Evolutionary conservation across 2,113 vertebrate species (phyloP).

Genomic region (Amia ocellicauda): DNA sequence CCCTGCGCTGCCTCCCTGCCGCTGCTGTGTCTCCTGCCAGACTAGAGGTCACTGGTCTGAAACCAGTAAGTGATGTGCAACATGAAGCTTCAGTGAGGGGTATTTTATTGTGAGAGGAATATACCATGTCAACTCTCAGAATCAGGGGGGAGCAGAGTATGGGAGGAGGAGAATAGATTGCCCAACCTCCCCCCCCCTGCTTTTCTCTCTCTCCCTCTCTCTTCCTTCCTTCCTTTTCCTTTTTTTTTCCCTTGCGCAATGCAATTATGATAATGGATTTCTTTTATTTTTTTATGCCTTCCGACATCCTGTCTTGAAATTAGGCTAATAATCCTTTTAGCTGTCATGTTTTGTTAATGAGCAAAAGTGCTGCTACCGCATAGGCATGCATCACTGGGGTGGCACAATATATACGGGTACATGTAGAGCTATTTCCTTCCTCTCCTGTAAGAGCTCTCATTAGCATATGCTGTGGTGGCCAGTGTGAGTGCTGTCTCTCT

Average conservation of each 20-base stretch:
- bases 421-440: constrained; percentile 71
- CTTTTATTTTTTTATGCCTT: constrained; percentile 83
- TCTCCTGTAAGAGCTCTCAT: constrained; percentile 51
- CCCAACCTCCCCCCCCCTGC: constrained; percentile 51
- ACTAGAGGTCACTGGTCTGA: constrained; percentile 62
- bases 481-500: neutral
- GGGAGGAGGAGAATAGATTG: constrained; percentile 64
- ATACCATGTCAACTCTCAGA: constrained; percentile 80
- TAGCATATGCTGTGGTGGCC: constrained; percentile 16
- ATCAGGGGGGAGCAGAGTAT: constrained; percentile 53
- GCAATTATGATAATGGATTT: constrained; percentile 97
- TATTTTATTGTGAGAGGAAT: constrained; percentile 95
- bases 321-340: constrained; percentile 93
- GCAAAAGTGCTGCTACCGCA: constrained; percentile 75
- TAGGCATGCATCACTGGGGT: constrained; percentile 62
- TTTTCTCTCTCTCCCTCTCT: constrained; percentile 44
- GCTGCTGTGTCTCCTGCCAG: constrained; percentile 23
- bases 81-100: constrained; percentile 87
- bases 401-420: constrained; percentile 60
- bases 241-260: constrained; percentile 57
- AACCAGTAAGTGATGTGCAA: constrained; percentile 81
- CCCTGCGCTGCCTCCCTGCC: constrained; percentile 22
- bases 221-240: constrained; percentile 38
- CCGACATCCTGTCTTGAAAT: constrained; percentile 91
- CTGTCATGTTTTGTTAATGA: constrained; percentile 96